Conservation (phyloP, 2,113 vertebrate genomes). For the Myodes glareolus region DNA sequence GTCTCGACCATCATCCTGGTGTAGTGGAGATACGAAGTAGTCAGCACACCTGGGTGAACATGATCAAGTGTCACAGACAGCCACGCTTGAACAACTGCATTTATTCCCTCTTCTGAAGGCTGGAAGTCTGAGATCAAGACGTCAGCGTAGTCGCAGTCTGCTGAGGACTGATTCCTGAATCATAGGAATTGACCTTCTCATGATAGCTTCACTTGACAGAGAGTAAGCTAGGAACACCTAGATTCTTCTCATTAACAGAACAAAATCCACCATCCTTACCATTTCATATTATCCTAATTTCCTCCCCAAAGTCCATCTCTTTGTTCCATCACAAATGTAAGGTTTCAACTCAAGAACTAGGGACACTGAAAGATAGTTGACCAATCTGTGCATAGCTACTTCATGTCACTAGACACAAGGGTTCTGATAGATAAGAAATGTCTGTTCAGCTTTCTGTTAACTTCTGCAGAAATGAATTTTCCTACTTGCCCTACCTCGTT, state of each 20-base stretch:
- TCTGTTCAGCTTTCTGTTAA: not conserved
- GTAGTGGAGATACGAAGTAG: not conserved
- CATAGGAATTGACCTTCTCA: not conserved
- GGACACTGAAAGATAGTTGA: not conserved
- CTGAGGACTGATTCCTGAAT: not conserved
- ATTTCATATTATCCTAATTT: not conserved
- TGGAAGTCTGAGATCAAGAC: not conserved
- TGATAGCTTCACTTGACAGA: accelerated
- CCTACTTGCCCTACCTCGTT: not conserved
- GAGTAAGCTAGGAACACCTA: not conserved
- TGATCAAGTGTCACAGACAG: not conserved
- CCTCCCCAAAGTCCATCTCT: not conserved
- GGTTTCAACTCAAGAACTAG: not conserved
- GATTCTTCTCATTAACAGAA: not conserved
- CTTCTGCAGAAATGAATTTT: not conserved
- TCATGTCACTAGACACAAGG: not conserved
- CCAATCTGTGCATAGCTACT: not conserved
- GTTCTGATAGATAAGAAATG: not conserved
- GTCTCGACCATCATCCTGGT: too few relatives aligned
- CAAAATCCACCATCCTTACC: not conserved
- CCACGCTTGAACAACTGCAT: not conserved
- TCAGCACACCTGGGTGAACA: not conserved
- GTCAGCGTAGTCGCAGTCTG: accelerated
- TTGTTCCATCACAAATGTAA: not conserved
- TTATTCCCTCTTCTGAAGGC: not conserved